Percentiles rank a stretch among this genome's conserved stretches.
These are phyloP conservation scores for Cricetomys ansorgei DNA, from an alignment of 2,113 vertebrate genomes.

Conservation along the genomic window DNA sequence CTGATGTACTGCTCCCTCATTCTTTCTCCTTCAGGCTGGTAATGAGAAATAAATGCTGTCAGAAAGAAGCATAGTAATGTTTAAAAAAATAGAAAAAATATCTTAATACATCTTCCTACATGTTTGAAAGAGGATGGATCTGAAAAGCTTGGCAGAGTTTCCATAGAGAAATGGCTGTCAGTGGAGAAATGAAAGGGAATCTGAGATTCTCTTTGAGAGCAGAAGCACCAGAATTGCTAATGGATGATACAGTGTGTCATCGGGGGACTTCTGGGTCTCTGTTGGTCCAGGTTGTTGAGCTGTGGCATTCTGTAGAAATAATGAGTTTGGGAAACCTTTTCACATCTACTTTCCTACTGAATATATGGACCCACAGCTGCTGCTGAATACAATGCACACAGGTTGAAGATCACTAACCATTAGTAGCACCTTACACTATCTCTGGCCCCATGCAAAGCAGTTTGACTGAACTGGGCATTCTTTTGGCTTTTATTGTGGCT, in stretches of 20 bases:
- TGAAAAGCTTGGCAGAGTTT: neutral
- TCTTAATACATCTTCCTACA: neutral
- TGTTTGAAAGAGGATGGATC: neutral
- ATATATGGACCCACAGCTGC: neutral
- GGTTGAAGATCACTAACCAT: neutral
- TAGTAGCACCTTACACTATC: neutral
- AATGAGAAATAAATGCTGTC: neutral
- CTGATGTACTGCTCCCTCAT: neutral
- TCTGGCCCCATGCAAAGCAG: neutral
- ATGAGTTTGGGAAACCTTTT: neutral
- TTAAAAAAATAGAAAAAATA: neutral
- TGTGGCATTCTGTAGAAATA: neutral
- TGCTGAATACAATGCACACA: neutral
- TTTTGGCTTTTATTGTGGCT: neutral
- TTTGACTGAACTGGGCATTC: conserved; percentile 12
- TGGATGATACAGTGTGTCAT: neutral
- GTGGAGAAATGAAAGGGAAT: too few species aligned
- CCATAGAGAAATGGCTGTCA: neutral
- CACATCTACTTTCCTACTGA: neutral
- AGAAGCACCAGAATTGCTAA: neutral
- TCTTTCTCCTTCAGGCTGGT: neutral
- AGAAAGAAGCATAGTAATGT: neutral
- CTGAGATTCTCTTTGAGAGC: neutral
- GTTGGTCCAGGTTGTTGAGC: neutral
- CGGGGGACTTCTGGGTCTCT: neutral